Evolutionary conservation across 2,113 vertebrate species (phyloP), one percentile per base, ranked within the genome.

Genomic region (Pteruthius melanotis): DNA sequence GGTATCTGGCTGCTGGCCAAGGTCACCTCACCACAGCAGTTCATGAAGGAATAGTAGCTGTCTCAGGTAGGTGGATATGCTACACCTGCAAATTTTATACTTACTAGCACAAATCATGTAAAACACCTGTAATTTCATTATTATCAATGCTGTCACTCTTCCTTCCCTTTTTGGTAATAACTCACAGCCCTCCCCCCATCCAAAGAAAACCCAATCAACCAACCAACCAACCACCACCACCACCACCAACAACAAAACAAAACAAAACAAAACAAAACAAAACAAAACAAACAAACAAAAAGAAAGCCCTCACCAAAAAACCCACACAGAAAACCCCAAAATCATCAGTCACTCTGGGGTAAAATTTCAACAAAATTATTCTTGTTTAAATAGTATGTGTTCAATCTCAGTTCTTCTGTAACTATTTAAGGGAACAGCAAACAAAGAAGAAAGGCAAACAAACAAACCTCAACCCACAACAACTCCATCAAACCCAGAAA

Each of bases 291-390:
- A 42, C n/a, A n/a, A n/a, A n/a, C n/a, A n/a, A n/a, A n/a, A n/a
- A n/a, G n/a, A n/a, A n/a, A n/a, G n/a, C n/a, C 24, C 28, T 13
- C 27, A 39, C 35, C 14, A n/a, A 30, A 24, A 15, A 11, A 8
- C 9, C 13, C 3, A 23, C 11, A 33, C 21, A 65, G 42, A 50
- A 22, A 0, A 0, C 3, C 1, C 2, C 9, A 66, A 71, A 63
- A 54, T 39, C 23, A 64, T 24, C 22, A 72, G 28, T 65, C 6
- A 23, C 10, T 65, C 11, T 24, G 15, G 12, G 18, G 22, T 84
- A 82, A 83, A 20, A 7, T 56, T 69, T 69, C 28, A 61, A 4
- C 33, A 24, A 81, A 83, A 2, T n/a, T 0, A n/a, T 79, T 64
- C 13, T 37, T 66, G 19, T 40, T 68, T 70, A n/a, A 80, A 35